Percentiles rank a stretch among this genome's conserved stretches.
These are phyloP conservation scores for Dioctria linearis DNA, from an alignment of 2,888 invertebrate genomes.

Conservation along the genomic window DNA sequence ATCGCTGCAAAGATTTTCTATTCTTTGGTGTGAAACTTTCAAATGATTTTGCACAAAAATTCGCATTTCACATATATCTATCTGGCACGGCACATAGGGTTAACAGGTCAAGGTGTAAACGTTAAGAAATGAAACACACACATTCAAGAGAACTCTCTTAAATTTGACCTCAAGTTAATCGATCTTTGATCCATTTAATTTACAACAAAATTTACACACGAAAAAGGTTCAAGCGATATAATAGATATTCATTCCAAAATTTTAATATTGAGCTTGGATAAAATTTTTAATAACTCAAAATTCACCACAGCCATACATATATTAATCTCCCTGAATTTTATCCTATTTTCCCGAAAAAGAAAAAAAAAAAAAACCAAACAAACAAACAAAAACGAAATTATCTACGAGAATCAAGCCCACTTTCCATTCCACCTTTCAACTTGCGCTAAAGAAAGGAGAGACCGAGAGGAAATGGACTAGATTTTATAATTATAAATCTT, in stretches of 20 bases:
- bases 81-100: slow-evolving; percentile 51
- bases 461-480: slow-evolving; percentile 37
- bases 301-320: neutral
- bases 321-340: too few species aligned
- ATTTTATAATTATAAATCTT: slow-evolving; percentile 14
- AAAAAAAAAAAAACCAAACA: neutral
- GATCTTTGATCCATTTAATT: slow-evolving; percentile 42
- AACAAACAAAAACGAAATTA: too few species aligned
- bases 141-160: slow-evolving; percentile 30
- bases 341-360: neutral
- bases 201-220: neutral
- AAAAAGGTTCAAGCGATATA: too few species aligned
- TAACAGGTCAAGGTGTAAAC: slow-evolving; percentile 59
- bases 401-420: too few species aligned
- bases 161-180: slow-evolving; percentile 47
- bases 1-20: neutral
- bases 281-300: too few species aligned
- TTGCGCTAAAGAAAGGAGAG: slow-evolving; percentile 12
- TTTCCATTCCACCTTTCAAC: neutral
- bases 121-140: slow-evolving; percentile 36
- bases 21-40: slow-evolving; percentile 22
- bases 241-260: too few species aligned
- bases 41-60: slow-evolving; percentile 22
- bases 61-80: slow-evolving; percentile 40
- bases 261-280: too few species aligned